Conservation (phyloP, 2,113 vertebrate genomes). For the Oreotrochilus melanogaster region DNA sequence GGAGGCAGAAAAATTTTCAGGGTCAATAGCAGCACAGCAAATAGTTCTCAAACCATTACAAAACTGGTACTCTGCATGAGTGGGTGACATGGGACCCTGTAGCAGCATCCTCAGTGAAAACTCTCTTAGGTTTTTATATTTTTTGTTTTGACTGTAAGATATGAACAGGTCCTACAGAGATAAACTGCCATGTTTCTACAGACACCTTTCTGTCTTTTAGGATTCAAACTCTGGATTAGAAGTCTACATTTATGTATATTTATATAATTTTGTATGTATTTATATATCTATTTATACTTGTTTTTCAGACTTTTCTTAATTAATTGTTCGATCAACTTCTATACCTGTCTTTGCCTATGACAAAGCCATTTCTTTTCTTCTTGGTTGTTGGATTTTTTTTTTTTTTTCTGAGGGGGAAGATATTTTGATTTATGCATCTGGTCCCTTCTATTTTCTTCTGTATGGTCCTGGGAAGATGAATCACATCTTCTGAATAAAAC, state of each 20-base stretch:
- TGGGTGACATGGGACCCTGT: background rate
- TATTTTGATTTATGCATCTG: background rate
- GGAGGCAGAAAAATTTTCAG: background rate
- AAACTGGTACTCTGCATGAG: background rate
- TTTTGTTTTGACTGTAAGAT: background rate
- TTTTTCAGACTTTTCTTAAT: background rate
- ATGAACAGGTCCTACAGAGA: background rate
- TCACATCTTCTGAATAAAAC: background rate
- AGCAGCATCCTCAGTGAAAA: background rate
- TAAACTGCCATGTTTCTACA: background rate
- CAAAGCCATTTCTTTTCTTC: background rate
- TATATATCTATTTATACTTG: background rate
- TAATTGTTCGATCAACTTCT: background rate
- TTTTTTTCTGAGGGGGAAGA: no score
- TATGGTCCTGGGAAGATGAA: background rate
- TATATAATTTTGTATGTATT: no score
- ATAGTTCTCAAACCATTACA: background rate
- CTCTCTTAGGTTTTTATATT: background rate
- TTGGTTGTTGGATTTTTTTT: background rate
- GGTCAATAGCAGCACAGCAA: background rate
- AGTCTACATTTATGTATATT: no score
- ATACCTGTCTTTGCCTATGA: background rate
- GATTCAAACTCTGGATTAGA: background rate
- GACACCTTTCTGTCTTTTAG: background rate
- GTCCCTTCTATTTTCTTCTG: background rate